These are phyloP conservation scores for Megalops cyprinoides DNA, from an alignment of 2,797 vertebrate species.

Conservation along the genomic window DNA sequence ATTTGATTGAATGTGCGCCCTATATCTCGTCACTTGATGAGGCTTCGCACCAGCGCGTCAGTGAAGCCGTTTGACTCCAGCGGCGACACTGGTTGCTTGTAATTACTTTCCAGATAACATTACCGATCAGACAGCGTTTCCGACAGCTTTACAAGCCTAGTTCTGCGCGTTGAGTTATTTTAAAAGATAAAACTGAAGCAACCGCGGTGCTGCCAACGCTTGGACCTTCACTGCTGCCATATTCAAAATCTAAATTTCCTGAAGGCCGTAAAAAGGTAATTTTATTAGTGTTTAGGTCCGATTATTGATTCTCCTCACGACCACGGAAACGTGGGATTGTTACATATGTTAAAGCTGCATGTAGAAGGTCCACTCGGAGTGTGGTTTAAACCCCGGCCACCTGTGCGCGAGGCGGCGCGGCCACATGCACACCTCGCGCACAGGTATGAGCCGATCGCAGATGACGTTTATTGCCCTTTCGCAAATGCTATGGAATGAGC, in stretches of 20 bases:
- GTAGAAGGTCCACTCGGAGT: neutral
- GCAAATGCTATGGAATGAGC: neutral
- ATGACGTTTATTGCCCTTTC: neutral
- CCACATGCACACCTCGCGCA: neutral
- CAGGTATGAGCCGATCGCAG: neutral
- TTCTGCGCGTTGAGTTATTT: neutral
- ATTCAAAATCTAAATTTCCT: no score
- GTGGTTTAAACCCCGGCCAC: neutral
- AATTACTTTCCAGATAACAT: neutral
- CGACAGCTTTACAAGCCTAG: neutral
- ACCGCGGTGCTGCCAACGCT: no score
- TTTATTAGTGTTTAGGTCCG: no score
- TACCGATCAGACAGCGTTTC: neutral
- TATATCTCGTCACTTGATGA: neutral
- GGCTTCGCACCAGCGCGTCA: neutral
- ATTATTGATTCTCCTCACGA: no score
- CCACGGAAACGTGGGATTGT: no score
- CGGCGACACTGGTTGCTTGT: neutral
- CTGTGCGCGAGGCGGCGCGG: neutral
- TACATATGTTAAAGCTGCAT: no score
- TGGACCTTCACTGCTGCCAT: no score
- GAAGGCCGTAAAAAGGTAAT: no score
- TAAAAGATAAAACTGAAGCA: neutral
- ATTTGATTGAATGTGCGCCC: neutral
- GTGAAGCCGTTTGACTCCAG: neutral